Evolutionary conservation across 2,888 invertebrate species (phyloP), one percentile per base, ranked within the genome.

Genomic region (Pterostichus madidus): DNA sequence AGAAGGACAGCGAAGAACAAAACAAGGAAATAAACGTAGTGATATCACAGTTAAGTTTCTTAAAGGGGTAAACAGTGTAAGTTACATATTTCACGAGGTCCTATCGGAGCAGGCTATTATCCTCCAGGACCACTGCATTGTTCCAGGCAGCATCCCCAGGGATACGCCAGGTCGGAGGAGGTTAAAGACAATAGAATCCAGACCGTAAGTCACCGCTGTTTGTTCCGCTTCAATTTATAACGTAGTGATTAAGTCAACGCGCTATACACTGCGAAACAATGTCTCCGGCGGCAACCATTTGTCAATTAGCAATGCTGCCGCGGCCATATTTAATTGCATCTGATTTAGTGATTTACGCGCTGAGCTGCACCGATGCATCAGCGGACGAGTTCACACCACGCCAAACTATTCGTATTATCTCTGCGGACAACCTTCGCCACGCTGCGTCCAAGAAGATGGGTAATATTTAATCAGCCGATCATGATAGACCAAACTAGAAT

Each of bases 151-250:
- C 17, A 35, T 81, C 81, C 61, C 75, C n/a, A 17, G 73, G 71
- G 81, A 81, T 39, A 68, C n/a, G 46, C 80, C 68, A 39, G 80
- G 68, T 68, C 68, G 75, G 59, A 39, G 81, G 39, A 81, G 81
- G 81, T 81, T 81, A 81, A 81, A 81, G 81, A 81, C 81, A 81
- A 81, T 81, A 39, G 81, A 81, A 81, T 81, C 81, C 49, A 39
- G 75, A 75, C 75, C 81, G 81, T 81, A 81, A 81, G 81, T 81
- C 81, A 81, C 75, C 61, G 75, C 56, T 71, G 81, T 81, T 81
- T 81, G 81, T 81, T 81, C 56, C 81, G 75, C 75, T 81, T 75
- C 81, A 81, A 81, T 81, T 81, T 81, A 81, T 81, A 81, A 81
- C 81, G 75, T 61, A 81, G 81, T 81, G 81, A 81, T 81, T 81